Conservation (phyloP, 2,797 vertebrate species). For the Rhinichthys osculus region DNA sequence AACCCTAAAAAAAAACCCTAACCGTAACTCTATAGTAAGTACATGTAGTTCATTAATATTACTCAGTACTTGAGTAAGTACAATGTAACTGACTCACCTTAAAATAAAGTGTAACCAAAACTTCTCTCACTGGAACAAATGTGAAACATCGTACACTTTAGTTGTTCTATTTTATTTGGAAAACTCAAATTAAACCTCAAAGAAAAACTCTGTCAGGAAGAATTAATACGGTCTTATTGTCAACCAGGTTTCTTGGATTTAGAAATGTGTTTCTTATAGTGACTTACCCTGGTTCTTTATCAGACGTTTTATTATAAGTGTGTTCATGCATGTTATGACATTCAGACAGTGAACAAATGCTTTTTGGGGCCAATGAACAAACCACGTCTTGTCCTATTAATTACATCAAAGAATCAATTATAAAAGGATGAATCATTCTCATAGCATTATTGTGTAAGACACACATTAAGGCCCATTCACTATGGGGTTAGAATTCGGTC, state of each 20-base stretch:
- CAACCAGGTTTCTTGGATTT: neutral
- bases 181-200: neutral
- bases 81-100: neutral
- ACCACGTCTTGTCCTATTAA: neutral
- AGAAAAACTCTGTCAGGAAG: neutral
- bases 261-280: neutral
- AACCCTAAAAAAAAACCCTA: too few species aligned
- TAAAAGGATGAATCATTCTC: neutral
- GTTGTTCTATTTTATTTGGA: neutral
- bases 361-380: neutral
- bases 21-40: too few species aligned
- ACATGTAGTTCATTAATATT: too few species aligned
- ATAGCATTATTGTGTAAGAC: neutral
- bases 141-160: neutral
- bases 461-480: neutral
- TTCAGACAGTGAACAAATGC: neutral
- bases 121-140: neutral
- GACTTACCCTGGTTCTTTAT: neutral
- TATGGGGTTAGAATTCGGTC: too few species aligned
- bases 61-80: too few species aligned
- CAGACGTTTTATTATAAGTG: neutral
- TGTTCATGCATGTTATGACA: neutral
- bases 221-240: neutral
- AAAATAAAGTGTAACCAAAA: too few species aligned
- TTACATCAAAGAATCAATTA: neutral